Evolutionary conservation across 1,140 invertebrate genomes (phyloP), one percentile per base, ranked within the genome.

Genomic region (Acromyrmex heyeri): DNA sequence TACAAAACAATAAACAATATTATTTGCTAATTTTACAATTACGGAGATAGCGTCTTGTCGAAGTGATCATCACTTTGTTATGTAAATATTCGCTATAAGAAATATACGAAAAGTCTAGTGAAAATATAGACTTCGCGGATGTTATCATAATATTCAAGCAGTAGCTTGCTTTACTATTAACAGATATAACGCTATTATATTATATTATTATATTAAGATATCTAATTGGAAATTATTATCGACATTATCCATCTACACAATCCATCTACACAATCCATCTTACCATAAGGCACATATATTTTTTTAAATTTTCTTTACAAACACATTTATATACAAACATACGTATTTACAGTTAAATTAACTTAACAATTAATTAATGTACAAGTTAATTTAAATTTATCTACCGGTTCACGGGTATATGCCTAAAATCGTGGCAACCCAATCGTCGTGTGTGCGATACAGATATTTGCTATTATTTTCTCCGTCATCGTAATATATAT

Each of bases 281-380:
- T 57, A 57, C 5, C 3, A 44, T 62, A 77, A 77, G 73, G 73
- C 73, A 77, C 73, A 24, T 77, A 24, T 77, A 10, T 50, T 50
- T 16, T 59, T 24, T 24, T 62, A 27, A 62, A 61, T 61, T 24
- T 38, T 3, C 16, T 75, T 34, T 59, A 59, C 55, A 38, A n/a
- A 57, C 14, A 16, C 65, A 69, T 81, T 69, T 69, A 77, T 75
- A 10, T 83, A 78, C 64, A 67, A 65, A 38, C 77, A 34, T 44
- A 44, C 87, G 57, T 88, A 87, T 88, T 85, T 62, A 85, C 38
- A 53, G 5, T 38, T 7, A 38, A 38, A 38, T 38, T 38, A 38
- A 38, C 8, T 38, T 38, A 38, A 38, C 34, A 38, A 8, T 38
- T 38, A 38, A 38, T 38, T 38, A 7, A 38, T 38, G 7, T 38